phyloP scores from a whole-genome alignment of 2,797 vertebrate genomes.

The Peromyscus nudipes region DNA sequence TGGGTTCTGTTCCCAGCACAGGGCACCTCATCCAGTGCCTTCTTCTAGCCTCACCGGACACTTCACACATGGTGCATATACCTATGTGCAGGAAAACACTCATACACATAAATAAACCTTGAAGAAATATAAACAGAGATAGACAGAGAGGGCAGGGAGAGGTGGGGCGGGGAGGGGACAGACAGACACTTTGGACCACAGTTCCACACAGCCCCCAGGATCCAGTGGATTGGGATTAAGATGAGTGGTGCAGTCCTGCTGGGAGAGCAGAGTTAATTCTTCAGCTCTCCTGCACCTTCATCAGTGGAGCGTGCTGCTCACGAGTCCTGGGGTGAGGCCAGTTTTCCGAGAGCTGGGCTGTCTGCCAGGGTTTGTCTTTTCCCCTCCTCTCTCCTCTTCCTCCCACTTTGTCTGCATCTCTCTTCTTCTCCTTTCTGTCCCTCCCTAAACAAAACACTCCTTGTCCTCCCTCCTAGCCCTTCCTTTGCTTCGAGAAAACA shows the following conservation, averaged over 20 bases:
- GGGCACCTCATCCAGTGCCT: background rate
- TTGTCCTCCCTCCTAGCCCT: background rate
- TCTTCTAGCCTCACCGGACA: background rate
- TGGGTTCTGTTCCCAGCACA: background rate
- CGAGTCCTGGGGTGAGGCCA: background rate
- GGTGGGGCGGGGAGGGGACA: rapidly evolving
- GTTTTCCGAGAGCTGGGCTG: constrained; percentile 24
- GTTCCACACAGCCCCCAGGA: background rate
- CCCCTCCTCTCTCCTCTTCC: background rate
- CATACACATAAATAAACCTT: background rate
- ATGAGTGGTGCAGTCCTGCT: background rate
- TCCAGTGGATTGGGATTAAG: background rate
- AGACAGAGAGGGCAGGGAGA: background rate
- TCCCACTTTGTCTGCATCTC: background rate
- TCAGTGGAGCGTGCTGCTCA: background rate
- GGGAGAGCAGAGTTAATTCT: background rate
- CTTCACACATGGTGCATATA: background rate
- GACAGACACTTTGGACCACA: background rate
- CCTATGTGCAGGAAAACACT: background rate
- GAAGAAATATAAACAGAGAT: background rate
- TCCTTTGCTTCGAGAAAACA: constrained; percentile 37
- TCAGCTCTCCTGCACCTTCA: background rate
- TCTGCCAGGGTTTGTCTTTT: background rate
- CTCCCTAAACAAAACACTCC: background rate
- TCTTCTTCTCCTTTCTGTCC: background rate